Percentiles rank a stretch among this genome's conserved stretches.
Evolutionary conservation across 2,113 vertebrate species (phyloP).

Genomic region (Chamaea fasciata): DNA sequence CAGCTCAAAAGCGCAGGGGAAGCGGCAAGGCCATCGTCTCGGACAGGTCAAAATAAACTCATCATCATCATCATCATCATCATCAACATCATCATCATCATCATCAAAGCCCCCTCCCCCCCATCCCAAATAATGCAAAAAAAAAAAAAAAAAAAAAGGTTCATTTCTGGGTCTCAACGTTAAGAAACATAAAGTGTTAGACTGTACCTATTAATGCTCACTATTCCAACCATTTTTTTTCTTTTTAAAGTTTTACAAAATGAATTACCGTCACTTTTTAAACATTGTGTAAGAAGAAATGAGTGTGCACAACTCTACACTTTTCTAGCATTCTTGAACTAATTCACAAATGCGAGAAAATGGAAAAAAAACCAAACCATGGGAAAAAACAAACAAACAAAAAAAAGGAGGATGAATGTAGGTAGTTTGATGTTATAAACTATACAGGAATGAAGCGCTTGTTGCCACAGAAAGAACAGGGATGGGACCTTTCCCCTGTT

Average conservation of each 20-base stretch:
- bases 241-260: constrained; percentile 80
- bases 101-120: not conserved
- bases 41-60: constrained; percentile 29
- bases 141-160: not conserved
- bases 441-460: constrained; percentile 71
- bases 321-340: constrained; percentile 88
- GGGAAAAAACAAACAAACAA: not conserved
- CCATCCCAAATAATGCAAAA: not conserved
- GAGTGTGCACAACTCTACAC: constrained; percentile 90
- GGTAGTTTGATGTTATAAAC: constrained; percentile 78
- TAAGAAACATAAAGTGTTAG: constrained; percentile 76
- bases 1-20: constrained; percentile 21
- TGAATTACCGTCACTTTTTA: constrained; percentile 78
- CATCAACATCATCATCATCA: not conserved
- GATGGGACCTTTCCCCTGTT: constrained; percentile 35
- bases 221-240: constrained; percentile 78
- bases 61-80: not conserved
- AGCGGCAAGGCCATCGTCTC: constrained; percentile 24
- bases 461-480: constrained; percentile 73
- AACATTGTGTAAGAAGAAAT: constrained; percentile 79
- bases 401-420: constrained; percentile 67
- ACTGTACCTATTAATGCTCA: constrained; percentile 76
- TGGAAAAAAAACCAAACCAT: constrained; percentile 27
- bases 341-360: constrained; percentile 87
- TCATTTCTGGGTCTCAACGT: constrained; percentile 70